phyloP scores from a whole-genome alignment of 2,797 vertebrate species.

The Rhyacichthys aspro region DNA sequence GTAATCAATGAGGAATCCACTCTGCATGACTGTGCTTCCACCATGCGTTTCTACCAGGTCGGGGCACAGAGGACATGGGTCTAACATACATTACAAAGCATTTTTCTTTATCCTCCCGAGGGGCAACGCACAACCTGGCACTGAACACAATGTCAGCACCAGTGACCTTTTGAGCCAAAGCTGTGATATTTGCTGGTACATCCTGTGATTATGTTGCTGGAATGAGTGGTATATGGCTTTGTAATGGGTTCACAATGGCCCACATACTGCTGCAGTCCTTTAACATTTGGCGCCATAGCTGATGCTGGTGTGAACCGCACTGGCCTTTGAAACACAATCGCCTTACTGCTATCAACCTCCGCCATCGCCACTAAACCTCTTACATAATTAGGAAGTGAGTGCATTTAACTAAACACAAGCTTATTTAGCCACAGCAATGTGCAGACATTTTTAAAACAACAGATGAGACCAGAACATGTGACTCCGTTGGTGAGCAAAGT shows the following conservation, averaged over 20 bases:
- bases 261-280: conserved; percentile 10
- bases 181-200: conserved; percentile 5
- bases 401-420: conserved; percentile 27
- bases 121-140: not conserved
- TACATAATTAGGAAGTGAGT: conserved; percentile 45
- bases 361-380: conserved; percentile 44
- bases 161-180: conserved; percentile 10
- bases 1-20: too few relatives aligned
- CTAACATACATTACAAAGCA: not conserved
- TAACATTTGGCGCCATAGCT: conserved; percentile 4
- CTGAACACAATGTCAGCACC: conserved; percentile 1
- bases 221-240: conserved; percentile 4
- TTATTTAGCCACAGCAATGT: conserved; percentile 1
- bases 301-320: conserved; percentile 5
- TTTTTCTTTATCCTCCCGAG: not conserved
- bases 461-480: not conserved
- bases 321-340: conserved; percentile 31
- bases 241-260: conserved; percentile 7
- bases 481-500: not conserved
- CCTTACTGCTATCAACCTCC: conserved; percentile 37
- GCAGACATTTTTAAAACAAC: conserved; percentile 7
- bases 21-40: too few relatives aligned
- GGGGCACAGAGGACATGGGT: not conserved
- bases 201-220: conserved; percentile 8
- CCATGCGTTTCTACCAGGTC: too few relatives aligned